phyloP scores from a whole-genome alignment of 2,888 invertebrate genomes.

The Eristalinus aeneus region DNA sequence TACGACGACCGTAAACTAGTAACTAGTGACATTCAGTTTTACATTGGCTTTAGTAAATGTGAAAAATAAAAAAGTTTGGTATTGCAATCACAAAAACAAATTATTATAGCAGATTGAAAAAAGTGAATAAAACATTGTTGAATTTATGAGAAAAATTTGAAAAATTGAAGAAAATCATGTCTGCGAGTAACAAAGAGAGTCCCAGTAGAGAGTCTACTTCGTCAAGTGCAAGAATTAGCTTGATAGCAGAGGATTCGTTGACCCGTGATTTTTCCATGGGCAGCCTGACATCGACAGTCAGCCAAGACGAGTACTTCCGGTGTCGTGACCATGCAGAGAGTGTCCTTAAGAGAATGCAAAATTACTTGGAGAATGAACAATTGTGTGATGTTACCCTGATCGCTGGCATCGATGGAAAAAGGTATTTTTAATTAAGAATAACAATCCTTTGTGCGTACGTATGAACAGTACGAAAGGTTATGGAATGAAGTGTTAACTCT shows the following conservation, averaged over 20 bases:
- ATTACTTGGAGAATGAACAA: slow-evolving; percentile 90
- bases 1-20: neutral
- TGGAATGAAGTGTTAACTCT: neutral
- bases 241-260: slow-evolving; percentile 81
- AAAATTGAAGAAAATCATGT: slow-evolving; percentile 30
- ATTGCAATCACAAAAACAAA: slow-evolving; percentile 13
- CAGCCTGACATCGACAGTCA: slow-evolving; percentile 85
- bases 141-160: slow-evolving; percentile 15
- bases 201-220: slow-evolving; percentile 80
- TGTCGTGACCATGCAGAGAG: slow-evolving; percentile 90
- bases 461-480: slow-evolving; percentile 17
- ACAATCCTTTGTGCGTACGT: slow-evolving; percentile 43
- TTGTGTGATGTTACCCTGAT: slow-evolving; percentile 94
- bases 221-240: slow-evolving; percentile 78
- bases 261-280: slow-evolving; percentile 86
- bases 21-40: slow-evolving; percentile 45
- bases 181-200: slow-evolving; percentile 78
- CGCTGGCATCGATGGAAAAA: slow-evolving; percentile 86
- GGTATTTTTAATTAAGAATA: slow-evolving; percentile 78
- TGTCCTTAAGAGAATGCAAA: slow-evolving; percentile 90
- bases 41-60: slow-evolving; percentile 48
- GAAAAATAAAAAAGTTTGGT: slow-evolving; percentile 40
- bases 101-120: neutral
- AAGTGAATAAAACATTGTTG: slow-evolving; percentile 4
- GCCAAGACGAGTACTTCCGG: slow-evolving; percentile 89